These are phyloP conservation scores for Cheilosia grossa DNA, from an alignment of 2,888 invertebrate genomes.

Conservation along the genomic window DNA sequence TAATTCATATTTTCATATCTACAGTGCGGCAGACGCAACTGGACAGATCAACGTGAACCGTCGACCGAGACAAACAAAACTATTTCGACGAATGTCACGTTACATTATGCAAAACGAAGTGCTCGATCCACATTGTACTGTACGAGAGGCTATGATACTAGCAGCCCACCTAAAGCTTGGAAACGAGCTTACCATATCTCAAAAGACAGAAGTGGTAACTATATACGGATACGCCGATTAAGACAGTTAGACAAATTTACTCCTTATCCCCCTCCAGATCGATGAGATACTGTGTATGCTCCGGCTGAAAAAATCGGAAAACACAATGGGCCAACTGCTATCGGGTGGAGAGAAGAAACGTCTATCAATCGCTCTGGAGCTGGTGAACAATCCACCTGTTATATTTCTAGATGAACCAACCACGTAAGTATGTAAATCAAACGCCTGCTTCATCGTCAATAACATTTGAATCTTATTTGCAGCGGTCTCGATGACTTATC, in stretches of 20 bases:
- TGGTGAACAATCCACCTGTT: slow-evolving; percentile 96
- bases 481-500: slow-evolving; percentile 96
- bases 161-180: slow-evolving; percentile 96
- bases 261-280: slow-evolving; percentile 85
- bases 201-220: slow-evolving; percentile 90
- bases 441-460: not conserved
- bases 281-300: slow-evolving; percentile 93
- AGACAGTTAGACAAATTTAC: not conserved
- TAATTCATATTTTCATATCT: slow-evolving; percentile 13
- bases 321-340: slow-evolving; percentile 89
- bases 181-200: slow-evolving; percentile 85
- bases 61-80: slow-evolving; percentile 88
- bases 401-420: slow-evolving; percentile 98
- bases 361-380: slow-evolving; percentile 95
- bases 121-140: slow-evolving; percentile 93
- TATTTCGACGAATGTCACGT: slow-evolving; percentile 94
- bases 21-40: slow-evolving; percentile 87
- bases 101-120: slow-evolving; percentile 98
- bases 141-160: slow-evolving; percentile 93
- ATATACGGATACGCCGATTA: not conserved
- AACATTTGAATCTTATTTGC: slow-evolving; percentile 77
- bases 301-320: slow-evolving; percentile 88
- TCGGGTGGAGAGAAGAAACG: slow-evolving; percentile 97
- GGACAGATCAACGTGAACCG: slow-evolving; percentile 93
- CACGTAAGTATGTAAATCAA: slow-evolving; percentile 86